These are phyloP conservation scores for Neomonachus schauinslandi DNA, from an alignment of 2,113 vertebrate genomes.

Conservation along the genomic window DNA sequence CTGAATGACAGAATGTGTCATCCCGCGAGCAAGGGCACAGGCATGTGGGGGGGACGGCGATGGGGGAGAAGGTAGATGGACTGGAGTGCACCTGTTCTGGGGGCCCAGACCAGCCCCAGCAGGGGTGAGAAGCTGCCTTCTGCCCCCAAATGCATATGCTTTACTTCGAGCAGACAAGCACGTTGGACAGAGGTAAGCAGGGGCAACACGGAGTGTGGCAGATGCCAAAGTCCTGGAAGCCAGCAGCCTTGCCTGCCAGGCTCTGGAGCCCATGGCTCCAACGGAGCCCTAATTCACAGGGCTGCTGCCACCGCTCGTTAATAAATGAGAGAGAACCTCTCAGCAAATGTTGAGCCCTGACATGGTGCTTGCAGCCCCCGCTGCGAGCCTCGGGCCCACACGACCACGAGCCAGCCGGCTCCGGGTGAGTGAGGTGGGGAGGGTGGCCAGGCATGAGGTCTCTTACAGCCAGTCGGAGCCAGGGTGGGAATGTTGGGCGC, in stretches of 20 bases:
- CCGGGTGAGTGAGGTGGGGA: too few species aligned
- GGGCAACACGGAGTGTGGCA: not conserved
- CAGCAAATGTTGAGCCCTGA: not conserved
- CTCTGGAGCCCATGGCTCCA: not conserved
- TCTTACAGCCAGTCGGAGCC: not conserved
- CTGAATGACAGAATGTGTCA: not conserved
- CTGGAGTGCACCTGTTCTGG: too few species aligned
- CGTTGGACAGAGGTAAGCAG: not conserved
- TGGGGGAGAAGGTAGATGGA: not conserved
- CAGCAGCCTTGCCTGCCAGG: not conserved
- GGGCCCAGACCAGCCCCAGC: not conserved
- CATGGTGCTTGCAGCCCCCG: not conserved
- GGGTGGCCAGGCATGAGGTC: fast-evolving
- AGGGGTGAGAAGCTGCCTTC: not conserved
- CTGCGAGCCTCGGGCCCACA: not conserved
- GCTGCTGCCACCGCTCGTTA: conserved; percentile 50
- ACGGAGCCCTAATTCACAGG: not conserved
- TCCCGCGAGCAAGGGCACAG: not conserved
- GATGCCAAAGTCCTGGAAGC: not conserved
- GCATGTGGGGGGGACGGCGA: fast-evolving
- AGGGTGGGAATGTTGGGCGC: not conserved
- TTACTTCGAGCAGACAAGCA: not conserved
- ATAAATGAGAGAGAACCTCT: conserved; percentile 62
- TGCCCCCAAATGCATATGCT: fast-evolving
- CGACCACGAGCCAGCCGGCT: not conserved